phyloP scores from a whole-genome alignment of 2,888 invertebrate genomes.

The Agrilus biguttatus region DNA sequence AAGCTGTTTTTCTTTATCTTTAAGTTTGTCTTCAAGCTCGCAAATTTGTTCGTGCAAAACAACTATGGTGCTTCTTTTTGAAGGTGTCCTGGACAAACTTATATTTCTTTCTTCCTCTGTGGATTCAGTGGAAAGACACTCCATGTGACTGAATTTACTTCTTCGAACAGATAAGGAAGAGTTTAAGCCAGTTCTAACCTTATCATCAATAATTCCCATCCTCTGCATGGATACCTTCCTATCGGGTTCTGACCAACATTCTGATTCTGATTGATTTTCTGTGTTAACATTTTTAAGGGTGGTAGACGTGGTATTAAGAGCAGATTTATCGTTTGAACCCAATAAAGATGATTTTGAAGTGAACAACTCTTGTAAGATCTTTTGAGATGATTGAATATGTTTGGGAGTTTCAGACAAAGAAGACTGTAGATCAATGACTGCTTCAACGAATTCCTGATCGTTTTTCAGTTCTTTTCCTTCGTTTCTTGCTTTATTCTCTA shows the following conservation, averaged over 20 bases:
- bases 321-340: conserved; percentile 3
- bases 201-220: conserved; percentile 51
- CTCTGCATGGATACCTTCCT: conserved; percentile 65
- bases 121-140: conserved; percentile 15
- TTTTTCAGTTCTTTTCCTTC: conserved; percentile 6
- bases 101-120: conserved; percentile 21
- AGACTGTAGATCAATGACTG: conserved; percentile 9
- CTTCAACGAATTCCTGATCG: conserved; percentile 12
- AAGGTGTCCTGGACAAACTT: conserved; percentile 10
- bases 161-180: conserved; percentile 26
- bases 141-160: conserved; percentile 2
- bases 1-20: conserved; percentile 32
- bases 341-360: conserved; percentile 3
- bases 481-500: conserved; percentile 14
- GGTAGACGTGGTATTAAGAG: conserved; percentile 11
- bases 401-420: conserved; percentile 6
- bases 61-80: conserved; percentile 16
- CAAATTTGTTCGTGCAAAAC: conserved; percentile 30
- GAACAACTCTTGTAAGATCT: conserved; percentile 9
- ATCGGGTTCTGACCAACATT: conserved; percentile 80
- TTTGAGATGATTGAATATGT: conserved; percentile 8
- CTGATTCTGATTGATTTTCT: conserved; percentile 50
- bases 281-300: conserved; percentile 17
- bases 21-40: conserved; percentile 29
- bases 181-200: conserved; percentile 28